phyloP scores from a whole-genome alignment of 2,113 vertebrate genomes.

The Sphaerodactylus townsendi region DNA sequence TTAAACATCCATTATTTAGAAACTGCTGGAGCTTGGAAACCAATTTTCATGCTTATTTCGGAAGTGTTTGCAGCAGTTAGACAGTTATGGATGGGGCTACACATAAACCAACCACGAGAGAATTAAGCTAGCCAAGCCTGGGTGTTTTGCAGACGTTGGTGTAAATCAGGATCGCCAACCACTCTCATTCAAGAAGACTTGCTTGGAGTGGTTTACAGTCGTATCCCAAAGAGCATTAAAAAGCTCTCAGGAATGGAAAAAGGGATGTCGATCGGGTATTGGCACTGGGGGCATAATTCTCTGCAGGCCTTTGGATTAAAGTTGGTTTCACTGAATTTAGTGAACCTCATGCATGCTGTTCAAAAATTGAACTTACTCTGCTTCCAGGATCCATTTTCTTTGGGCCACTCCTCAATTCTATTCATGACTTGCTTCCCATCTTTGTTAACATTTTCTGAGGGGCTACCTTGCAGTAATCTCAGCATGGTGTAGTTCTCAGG shows the following conservation, averaged over 20 bases:
- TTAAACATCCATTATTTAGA: conserved; percentile 77
- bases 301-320: not conserved
- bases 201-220: not conserved
- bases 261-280: not conserved
- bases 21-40: conserved; percentile 76
- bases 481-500: too few species aligned
- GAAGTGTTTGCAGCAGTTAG: conserved; percentile 62
- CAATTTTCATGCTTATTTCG: conserved; percentile 75
- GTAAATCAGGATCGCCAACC: accelerated
- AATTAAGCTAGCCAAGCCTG: conserved; percentile 32
- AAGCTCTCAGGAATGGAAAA: not conserved
- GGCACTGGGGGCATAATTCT: not conserved
- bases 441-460: too few species aligned
- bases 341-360: too few species aligned
- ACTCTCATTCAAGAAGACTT: not conserved
- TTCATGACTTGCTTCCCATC: too few species aligned
- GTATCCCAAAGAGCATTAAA: not conserved
- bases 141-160: not conserved
- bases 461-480: too few species aligned
- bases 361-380: too few species aligned
- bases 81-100: conserved; percentile 44
- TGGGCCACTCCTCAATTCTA: too few species aligned
- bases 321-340: too few species aligned
- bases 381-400: too few species aligned
- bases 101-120: conserved; percentile 38